phyloP scores from a whole-genome alignment of 2,888 invertebrate genomes.

The Vesta saturnalis region DNA sequence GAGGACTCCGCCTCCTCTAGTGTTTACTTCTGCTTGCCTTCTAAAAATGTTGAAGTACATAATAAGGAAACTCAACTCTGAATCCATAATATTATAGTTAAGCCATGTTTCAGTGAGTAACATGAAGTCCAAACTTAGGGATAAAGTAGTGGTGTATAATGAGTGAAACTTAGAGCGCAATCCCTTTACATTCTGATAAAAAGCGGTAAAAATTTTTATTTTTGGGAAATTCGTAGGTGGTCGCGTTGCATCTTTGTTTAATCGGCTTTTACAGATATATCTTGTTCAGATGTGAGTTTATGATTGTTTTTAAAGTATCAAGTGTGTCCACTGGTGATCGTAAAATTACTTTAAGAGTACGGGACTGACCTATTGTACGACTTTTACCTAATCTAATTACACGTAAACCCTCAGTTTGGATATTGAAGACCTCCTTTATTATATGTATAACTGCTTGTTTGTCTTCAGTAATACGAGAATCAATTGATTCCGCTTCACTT shows the following conservation, averaged over 20 bases:
- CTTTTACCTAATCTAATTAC: neutral
- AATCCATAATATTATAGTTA: neutral
- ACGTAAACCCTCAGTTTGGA: neutral
- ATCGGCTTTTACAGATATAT: neutral
- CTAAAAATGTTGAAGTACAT: too few species aligned
- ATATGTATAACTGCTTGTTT: neutral
- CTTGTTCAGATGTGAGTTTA: neutral
- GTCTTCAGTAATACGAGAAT: neutral
- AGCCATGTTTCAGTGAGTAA: neutral
- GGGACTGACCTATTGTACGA: neutral
- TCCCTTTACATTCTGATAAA: neutral
- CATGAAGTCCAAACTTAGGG: neutral
- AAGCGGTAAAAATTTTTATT: neutral
- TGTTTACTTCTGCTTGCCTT: too few species aligned
- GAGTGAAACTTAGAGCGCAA: neutral
- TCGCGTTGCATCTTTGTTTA: neutral
- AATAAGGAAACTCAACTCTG: too few species aligned
- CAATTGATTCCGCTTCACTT: neutral
- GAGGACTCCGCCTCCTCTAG: too few species aligned
- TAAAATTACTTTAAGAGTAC: neutral
- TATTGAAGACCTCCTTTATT: neutral
- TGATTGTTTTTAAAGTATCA: neutral
- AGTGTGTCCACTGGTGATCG: neutral
- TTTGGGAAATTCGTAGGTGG: neutral
- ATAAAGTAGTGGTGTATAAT: neutral